phyloP scores from a whole-genome alignment of 2,113 vertebrate species.

The Noturus placidus region DNA sequence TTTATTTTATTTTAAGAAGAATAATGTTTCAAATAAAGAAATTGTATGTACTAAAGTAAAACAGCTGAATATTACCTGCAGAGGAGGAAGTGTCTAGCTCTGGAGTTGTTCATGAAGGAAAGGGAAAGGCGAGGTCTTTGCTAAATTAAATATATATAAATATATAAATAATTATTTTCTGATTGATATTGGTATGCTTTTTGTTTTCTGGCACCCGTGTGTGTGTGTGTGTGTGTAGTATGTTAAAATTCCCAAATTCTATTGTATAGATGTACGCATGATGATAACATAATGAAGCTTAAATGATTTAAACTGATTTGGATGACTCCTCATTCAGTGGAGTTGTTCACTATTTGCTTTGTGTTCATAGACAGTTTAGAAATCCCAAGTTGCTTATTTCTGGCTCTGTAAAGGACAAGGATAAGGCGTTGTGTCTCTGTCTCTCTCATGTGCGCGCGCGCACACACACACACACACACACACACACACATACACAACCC shows the following conservation, averaged over 20 bases:
- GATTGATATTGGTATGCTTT: slow-evolving; percentile 45
- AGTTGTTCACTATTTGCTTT: slow-evolving; percentile 20
- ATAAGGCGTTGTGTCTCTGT: slow-evolving; percentile 43
- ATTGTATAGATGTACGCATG: slow-evolving; percentile 16
- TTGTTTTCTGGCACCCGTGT: slow-evolving; percentile 24
- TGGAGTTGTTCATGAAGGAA: slow-evolving; percentile 16
- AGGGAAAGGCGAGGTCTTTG: slow-evolving; percentile 29
- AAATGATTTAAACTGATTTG: slow-evolving; percentile 42
- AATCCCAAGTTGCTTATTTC: slow-evolving; percentile 46
- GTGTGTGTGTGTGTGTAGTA: not conserved
- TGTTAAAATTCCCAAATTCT: slow-evolving; percentile 44
- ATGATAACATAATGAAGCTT: slow-evolving; percentile 25
- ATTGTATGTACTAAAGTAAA: slow-evolving; percentile 46
- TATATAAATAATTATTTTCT: slow-evolving; percentile 39
- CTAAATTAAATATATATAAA: not conserved
- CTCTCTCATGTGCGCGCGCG: not conserved
- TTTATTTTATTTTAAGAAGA: slow-evolving; percentile 45
- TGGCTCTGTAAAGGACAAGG: slow-evolving; percentile 37
- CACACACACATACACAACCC: slow-evolving; percentile 41
- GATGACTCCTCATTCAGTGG: slow-evolving; percentile 10
- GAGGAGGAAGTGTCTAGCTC: slow-evolving; percentile 42
- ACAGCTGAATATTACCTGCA: slow-evolving; percentile 56
- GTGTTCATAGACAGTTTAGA: slow-evolving; percentile 24
- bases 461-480: no score
- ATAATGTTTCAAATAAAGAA: slow-evolving; percentile 56